phyloP scores from a whole-genome alignment of 2,888 invertebrate species.

The Acronicta psi region DNA sequence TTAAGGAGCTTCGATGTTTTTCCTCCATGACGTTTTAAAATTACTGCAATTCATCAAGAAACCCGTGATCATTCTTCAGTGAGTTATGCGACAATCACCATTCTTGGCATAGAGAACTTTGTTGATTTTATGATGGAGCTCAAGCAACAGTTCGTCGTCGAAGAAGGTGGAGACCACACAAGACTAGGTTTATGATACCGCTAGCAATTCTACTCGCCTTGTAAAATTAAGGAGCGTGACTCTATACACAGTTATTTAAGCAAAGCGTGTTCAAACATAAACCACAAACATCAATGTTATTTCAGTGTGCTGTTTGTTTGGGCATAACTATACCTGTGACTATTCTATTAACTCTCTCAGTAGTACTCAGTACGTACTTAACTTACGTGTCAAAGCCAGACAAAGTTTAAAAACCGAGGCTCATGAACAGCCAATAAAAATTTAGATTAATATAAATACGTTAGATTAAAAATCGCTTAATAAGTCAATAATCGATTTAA shows the following conservation, averaged over 20 bases:
- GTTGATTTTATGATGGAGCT: no score
- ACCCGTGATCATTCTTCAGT: background rate
- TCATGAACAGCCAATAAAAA: constrained; percentile 32
- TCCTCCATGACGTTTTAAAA: background rate
- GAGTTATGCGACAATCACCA: no score
- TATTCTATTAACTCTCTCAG: constrained; percentile 28
- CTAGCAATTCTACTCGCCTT: constrained; percentile 33
- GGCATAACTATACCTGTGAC: constrained; percentile 16
- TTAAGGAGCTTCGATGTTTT: constrained; percentile 9
- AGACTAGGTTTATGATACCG: constrained; percentile 27
- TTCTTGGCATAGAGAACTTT: no score
- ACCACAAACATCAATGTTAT: constrained; percentile 46
- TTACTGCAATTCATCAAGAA: background rate
- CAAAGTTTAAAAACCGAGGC: constrained; percentile 7
- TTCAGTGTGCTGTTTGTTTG: constrained; percentile 27
- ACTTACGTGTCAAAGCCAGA: constrained; percentile 31
- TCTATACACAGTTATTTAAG: constrained; percentile 41
- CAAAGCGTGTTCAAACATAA: constrained; percentile 40
- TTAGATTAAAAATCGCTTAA: constrained; percentile 30
- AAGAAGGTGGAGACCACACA: constrained; percentile 36
- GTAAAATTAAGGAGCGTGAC: constrained; percentile 39
- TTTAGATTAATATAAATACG: constrained; percentile 36
- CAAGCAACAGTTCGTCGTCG: background rate
- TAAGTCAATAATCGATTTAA: constrained; percentile 49
- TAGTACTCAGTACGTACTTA: no score